phyloP scores from a whole-genome alignment of 2,888 invertebrate species.

The Asteroscopus sphinx region DNA sequence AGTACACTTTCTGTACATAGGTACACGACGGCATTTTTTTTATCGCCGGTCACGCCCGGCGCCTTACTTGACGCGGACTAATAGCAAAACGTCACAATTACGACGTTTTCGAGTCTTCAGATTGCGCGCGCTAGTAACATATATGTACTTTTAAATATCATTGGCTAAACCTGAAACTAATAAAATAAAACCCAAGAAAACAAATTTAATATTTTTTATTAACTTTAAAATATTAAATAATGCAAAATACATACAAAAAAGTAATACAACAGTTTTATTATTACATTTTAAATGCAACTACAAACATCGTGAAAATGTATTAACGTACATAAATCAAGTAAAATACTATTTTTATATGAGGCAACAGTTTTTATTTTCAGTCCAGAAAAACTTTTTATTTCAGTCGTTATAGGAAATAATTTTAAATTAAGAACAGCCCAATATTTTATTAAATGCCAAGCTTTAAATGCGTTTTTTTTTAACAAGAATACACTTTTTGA shows the following conservation, averaged over 20 bases:
- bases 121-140: too few species aligned
- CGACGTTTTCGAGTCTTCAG: too few species aligned
- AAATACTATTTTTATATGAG: background rate
- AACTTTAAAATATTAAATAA: slow-evolving; percentile 60
- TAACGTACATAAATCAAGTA: slow-evolving; percentile 43
- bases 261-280: slow-evolving; percentile 45
- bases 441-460: slow-evolving; percentile 26
- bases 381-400: background rate
- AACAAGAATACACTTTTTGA: slow-evolving; percentile 24
- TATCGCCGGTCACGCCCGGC: too few species aligned
- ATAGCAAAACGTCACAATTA: too few species aligned
- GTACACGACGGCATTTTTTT: too few species aligned
- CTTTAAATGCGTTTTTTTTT: slow-evolving; percentile 26
- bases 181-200: slow-evolving; percentile 7
- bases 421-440: background rate
- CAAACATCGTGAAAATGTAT: slow-evolving; percentile 19
- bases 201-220: slow-evolving; percentile 56
- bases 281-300: slow-evolving; percentile 48
- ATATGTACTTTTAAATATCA: too few species aligned
- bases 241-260: slow-evolving; percentile 56
- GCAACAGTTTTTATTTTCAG: background rate
- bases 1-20: too few species aligned
- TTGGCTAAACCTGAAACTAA: background rate
- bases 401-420: background rate
- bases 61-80: too few species aligned